Evolutionary conservation across 2,113 vertebrate species (phyloP).

Genomic region (Echinops telfairi): DNA sequence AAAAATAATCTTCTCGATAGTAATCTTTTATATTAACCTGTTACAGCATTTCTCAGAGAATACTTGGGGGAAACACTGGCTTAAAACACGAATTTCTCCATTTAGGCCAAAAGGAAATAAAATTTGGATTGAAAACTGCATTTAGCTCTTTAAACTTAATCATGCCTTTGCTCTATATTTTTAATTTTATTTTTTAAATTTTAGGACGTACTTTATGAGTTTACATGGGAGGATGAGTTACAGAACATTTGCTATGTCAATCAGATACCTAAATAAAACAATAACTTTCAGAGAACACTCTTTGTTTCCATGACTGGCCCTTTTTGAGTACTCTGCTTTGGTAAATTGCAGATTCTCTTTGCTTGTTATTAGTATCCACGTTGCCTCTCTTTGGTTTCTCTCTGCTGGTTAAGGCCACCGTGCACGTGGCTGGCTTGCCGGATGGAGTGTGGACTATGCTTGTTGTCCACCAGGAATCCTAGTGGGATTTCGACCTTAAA

Average conservation of each 20-base stretch:
- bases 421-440: neutral
- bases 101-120: neutral
- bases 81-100: slow-evolving; percentile 27
- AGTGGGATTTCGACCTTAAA: neutral
- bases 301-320: neutral
- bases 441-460: neutral
- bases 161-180: neutral
- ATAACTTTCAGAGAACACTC: neutral
- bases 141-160: neutral
- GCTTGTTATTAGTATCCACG: neutral
- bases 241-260: slow-evolving; percentile 2
- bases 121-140: neutral
- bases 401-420: neutral
- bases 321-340: neutral
- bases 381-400: neutral
- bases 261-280: neutral
- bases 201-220: neutral
- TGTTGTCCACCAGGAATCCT: neutral
- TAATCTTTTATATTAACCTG: neutral
- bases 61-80: neutral
- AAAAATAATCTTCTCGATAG: neutral
- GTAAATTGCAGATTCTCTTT: neutral
- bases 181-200: neutral
- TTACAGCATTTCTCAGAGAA: neutral
- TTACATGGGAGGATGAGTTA: slow-evolving; percentile 4